Percentiles rank a stretch among this genome's conserved stretches.
phyloP scores from a whole-genome alignment of 2,888 invertebrate species.

The Cryptocephalus primarius region DNA sequence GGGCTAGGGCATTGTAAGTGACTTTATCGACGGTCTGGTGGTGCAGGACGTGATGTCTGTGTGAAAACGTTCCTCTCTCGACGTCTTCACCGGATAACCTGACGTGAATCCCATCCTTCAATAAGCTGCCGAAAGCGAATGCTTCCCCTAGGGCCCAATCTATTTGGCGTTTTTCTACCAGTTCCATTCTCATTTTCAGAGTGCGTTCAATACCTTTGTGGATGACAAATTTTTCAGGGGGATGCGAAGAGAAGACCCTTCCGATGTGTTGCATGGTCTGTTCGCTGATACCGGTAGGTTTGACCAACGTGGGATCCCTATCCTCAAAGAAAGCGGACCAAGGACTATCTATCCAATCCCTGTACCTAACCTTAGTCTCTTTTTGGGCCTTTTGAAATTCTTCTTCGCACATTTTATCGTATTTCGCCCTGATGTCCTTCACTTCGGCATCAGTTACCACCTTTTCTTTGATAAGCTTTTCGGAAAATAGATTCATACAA shows the following conservation, averaged over 20 bases:
- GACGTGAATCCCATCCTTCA: constrained; percentile 95
- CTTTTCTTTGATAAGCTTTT: constrained; percentile 66
- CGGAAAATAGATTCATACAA: constrained; percentile 67
- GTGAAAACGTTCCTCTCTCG: constrained; percentile 86
- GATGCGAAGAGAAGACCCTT: constrained; percentile 69
- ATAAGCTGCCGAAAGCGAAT: constrained; percentile 91
- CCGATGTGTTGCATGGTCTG: constrained; percentile 78
- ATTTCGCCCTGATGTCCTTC: constrained; percentile 76
- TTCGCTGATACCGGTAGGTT: constrained; percentile 71
- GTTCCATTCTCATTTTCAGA: constrained; percentile 78
- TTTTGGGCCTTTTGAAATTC: constrained; percentile 64
- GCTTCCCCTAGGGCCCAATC: constrained; percentile 99
- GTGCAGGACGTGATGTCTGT: constrained; percentile 93
- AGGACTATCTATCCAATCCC: constrained; percentile 93
- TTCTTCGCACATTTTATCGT: constrained; percentile 84
- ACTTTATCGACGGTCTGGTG: constrained; percentile 92
- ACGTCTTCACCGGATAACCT: constrained; percentile 93
- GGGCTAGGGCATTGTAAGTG: constrained; percentile 63
- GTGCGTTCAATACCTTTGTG: constrained; percentile 80
- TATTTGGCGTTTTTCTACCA: constrained; percentile 75
- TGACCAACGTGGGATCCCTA: constrained; percentile 64
- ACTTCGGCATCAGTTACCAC: constrained; percentile 58
- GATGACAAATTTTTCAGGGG: constrained; percentile 70
- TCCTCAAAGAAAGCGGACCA: constrained; percentile 87
- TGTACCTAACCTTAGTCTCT: constrained; percentile 81